Conservation (phyloP, 2,888 invertebrate genomes). For the Poecilus cupreus region DNA sequence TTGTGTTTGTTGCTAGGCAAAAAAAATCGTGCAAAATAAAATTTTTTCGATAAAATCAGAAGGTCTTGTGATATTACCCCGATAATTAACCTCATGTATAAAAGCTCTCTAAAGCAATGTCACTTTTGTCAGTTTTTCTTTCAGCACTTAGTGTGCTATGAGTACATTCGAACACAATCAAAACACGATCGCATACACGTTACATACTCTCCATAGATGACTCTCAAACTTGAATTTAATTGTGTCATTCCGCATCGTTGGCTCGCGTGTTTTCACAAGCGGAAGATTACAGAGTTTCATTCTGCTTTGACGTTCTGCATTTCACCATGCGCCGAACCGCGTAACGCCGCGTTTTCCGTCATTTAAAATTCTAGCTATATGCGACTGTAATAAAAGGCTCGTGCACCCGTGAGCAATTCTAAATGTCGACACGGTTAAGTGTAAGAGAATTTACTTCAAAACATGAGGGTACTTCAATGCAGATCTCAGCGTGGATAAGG, state of each 20-base stretch:
- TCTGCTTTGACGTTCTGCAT: conserved; percentile 20
- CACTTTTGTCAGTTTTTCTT: too few relatives aligned
- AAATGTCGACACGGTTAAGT: background rate
- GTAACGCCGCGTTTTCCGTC: background rate
- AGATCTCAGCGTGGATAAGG: background rate
- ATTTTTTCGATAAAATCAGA: too few relatives aligned
- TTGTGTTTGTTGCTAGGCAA: too few relatives aligned
- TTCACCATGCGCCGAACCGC: background rate
- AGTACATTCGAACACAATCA: too few relatives aligned
- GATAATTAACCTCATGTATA: too few relatives aligned
- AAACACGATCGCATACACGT: background rate
- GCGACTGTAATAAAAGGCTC: background rate
- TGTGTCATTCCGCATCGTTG: background rate
- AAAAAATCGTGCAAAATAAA: too few relatives aligned
- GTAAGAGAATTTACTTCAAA: background rate
- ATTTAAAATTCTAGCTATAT: conserved; percentile 17
- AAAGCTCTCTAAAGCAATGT: too few relatives aligned
- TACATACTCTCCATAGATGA: background rate
- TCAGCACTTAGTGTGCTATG: too few relatives aligned
- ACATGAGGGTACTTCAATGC: background rate
- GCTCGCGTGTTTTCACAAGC: background rate
- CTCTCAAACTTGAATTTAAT: background rate
- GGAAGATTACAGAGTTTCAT: conserved; percentile 7
- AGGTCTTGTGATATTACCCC: too few relatives aligned
- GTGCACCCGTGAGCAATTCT: background rate